Evolutionary conservation across 2,888 invertebrate species (phyloP).

Genomic region (Phytoseiulus persimilis): DNA sequence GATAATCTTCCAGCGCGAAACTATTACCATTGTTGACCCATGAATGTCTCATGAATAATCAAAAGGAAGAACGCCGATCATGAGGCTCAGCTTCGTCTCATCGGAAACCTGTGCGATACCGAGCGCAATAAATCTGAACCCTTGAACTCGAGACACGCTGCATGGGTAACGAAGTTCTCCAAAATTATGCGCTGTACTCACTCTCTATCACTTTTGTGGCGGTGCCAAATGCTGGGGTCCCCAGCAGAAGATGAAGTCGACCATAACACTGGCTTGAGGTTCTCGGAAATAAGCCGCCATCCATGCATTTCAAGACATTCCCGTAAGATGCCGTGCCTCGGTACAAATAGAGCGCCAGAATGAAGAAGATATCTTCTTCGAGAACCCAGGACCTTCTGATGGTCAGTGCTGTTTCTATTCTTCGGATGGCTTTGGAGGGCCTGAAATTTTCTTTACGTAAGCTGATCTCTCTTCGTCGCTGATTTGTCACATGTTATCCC

Average conservation of each 20-base stretch:
- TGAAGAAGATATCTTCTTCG: conserved; percentile 5
- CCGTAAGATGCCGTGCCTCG: background rate
- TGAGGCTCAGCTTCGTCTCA: no score
- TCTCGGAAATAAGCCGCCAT: background rate
- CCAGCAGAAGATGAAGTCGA: background rate
- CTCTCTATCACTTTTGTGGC: background rate
- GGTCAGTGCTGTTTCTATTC: background rate
- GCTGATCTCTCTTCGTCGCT: no score
- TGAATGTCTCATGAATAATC: no score
- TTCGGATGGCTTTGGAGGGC: background rate
- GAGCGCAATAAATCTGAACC: background rate
- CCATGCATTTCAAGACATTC: background rate
- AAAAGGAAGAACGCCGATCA: no score
- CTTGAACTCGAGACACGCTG: background rate
- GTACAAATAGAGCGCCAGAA: conserved; percentile 19
- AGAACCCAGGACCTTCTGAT: background rate
- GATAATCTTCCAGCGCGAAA: no score
- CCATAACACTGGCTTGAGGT: background rate
- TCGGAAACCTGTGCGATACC: no score
- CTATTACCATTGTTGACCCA: no score
- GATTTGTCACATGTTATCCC: no score
- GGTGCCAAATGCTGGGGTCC: background rate
- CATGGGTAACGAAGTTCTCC: no score
- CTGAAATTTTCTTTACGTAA: background rate
- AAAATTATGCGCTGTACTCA: background rate